Conservation (phyloP, 2,888 invertebrate genomes). For the Meiosimyza platycephala region DNA sequence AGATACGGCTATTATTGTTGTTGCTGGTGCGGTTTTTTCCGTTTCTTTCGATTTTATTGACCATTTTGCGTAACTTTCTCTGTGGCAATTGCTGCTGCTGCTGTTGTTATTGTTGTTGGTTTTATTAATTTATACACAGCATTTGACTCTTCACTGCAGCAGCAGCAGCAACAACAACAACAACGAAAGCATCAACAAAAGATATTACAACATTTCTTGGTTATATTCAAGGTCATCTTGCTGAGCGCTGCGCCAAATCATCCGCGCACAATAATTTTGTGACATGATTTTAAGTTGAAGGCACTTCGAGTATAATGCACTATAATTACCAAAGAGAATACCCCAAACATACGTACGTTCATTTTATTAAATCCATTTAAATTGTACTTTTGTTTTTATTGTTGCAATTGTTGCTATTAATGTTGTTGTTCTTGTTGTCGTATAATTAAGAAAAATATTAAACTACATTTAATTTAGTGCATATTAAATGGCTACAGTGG, state of each 20-base stretch:
- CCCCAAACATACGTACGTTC: too few relatives aligned
- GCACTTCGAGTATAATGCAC: too few relatives aligned
- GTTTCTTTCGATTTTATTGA: constrained; percentile 4
- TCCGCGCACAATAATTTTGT: constrained; percentile 22
- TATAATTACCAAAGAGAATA: too few relatives aligned
- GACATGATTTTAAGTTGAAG: constrained; percentile 22
- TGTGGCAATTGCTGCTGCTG: not conserved
- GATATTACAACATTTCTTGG: constrained; percentile 10
- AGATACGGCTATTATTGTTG: constrained; percentile 8
- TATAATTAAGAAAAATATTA: too few relatives aligned
- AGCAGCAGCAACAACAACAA: constrained; percentile 22
- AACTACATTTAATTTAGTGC: too few relatives aligned
- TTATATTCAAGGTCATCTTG: constrained; percentile 39
- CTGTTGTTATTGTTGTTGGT: not conserved
- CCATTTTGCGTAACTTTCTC: constrained; percentile 43
- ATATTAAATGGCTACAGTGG: too few relatives aligned
- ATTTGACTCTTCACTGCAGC: not conserved
- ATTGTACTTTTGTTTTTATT: too few relatives aligned
- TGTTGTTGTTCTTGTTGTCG: too few relatives aligned
- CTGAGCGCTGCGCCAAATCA: constrained; percentile 29
- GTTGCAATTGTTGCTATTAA: too few relatives aligned
- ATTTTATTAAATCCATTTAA: too few relatives aligned
- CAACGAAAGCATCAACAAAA: not conserved
- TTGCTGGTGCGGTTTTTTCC: not conserved
- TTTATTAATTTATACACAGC: not conserved